Conservation (phyloP, 2,113 vertebrate genomes). For the Phyllostomus discolor region DNA sequence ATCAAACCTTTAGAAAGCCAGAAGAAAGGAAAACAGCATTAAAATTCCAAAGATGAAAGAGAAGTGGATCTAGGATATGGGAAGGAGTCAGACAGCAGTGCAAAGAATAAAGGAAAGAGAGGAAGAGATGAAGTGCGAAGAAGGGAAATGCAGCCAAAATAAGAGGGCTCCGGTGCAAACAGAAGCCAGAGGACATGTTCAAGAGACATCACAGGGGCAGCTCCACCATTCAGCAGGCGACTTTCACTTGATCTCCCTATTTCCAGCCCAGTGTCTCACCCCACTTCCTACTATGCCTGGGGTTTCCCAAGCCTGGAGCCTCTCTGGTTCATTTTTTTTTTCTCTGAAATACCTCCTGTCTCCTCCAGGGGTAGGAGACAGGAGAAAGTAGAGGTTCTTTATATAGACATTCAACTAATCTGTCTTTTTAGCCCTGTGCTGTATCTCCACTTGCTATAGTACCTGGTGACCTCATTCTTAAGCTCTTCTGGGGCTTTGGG, state of each 20-base stretch:
- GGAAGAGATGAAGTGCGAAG: neutral
- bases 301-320: neutral
- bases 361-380: neutral
- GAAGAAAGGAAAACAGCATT: constrained; percentile 18
- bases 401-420: neutral
- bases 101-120: constrained; percentile 22
- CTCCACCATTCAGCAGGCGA: neutral
- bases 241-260: neutral
- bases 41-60: constrained; percentile 35
- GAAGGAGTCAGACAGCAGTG: neutral
- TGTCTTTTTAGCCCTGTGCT: neutral
- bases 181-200: neutral
- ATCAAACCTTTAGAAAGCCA: neutral
- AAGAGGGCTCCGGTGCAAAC: neutral
- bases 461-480: neutral
- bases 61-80: neutral
- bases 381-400: neutral
- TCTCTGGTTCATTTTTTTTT: constrained; percentile 11
- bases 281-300: neutral
- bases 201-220: neutral
- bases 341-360: neutral
- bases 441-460: neutral
- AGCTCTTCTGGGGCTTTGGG: neutral
- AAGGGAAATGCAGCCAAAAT: constrained; percentile 28
- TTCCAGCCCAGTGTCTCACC: neutral